Evolutionary conservation across 2,888 invertebrate genomes (phyloP).

Genomic region (Megalurothrips usitatus): DNA sequence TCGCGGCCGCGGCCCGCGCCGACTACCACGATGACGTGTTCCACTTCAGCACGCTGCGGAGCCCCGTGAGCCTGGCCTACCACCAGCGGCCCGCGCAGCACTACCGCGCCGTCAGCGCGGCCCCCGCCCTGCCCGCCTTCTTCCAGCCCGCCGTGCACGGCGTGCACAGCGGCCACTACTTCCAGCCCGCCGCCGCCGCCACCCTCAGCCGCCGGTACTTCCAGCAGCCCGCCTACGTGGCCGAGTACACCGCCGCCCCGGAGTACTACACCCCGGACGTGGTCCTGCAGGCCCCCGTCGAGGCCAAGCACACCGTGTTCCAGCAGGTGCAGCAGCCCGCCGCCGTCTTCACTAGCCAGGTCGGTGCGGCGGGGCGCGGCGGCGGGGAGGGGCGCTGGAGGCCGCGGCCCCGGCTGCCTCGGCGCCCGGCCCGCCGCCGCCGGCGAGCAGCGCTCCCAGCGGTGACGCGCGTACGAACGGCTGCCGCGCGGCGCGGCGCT

Average conservation of each 20-base stretch:
- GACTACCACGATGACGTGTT: constrained; percentile 22
- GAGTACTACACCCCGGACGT: no score
- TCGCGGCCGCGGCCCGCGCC: background rate
- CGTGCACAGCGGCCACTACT: background rate
- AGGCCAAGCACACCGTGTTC: no score
- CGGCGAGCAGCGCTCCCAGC: background rate
- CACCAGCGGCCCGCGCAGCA: background rate
- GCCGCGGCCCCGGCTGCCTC: background rate
- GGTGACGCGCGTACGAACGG: background rate
- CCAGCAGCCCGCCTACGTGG: background rate
- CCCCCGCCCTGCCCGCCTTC: background rate
- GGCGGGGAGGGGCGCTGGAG: background rate
- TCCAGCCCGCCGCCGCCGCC: background rate
- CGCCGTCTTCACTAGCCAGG: background rate
- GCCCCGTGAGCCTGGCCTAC: background rate
- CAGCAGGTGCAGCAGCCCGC: background rate
- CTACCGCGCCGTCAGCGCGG: background rate
- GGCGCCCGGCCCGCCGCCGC: background rate
- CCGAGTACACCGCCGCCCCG: background rate
- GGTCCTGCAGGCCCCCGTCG: no score
- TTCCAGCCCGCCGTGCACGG: background rate
- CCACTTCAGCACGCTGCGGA: constrained; percentile 1
- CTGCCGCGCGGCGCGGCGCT: background rate
- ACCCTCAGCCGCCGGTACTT: background rate
- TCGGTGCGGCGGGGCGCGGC: background rate